Evolutionary conservation across 2,797 vertebrate genomes (phyloP), one percentile per base, ranked within the genome.

Genomic region (Phalloptychus januarius): DNA sequence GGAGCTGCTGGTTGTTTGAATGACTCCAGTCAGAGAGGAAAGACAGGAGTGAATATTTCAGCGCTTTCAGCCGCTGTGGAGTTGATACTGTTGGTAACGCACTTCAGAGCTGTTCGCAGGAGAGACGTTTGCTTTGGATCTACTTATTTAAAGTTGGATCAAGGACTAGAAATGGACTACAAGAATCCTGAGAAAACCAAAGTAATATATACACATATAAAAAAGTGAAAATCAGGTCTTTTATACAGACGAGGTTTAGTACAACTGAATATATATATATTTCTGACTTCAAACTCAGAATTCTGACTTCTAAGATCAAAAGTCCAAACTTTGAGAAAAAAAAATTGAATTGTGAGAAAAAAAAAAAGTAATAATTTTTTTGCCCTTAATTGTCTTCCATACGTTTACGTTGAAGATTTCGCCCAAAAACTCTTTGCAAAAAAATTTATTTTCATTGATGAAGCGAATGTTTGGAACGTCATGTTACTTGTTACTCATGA

Each of bases 51-150:
- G 69, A 79, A 84, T 75, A 76, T 84, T 76, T 79, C 77, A 85
- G 74, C 15, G 0, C 77, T 71, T 75, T 13, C 58, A 56, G 73
- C 75, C 31, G 71, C 52, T 72, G 54, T 77, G 84, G 71, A 63
- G 61, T 40, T 58, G 12, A 75, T 54, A 25, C 33, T 46, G 69
- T 79, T 72, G 52, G 76, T 58, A 75, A 76, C 63, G 81, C 79
- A 82, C 63, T 80, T 85, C 76, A 88, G 71, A 61, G 88, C 78
- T 88, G 18, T 50, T 87, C 85, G 86, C 81, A 71, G 80, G 83
- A 78, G 74, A 67, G 69, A 80, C 28, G 82, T 88, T 89, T 85
- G 82, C 76, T 89, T 87, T 89, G 87, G 87, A 90, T 72, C 44
- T 18, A 58, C 7, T 31, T 50, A 50, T 78, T 76, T 77, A 77